These are phyloP conservation scores for Pseudococcus jackbeardsleyi DNA, from an alignment of 2,888 invertebrate genomes.

Conservation along the genomic window DNA sequence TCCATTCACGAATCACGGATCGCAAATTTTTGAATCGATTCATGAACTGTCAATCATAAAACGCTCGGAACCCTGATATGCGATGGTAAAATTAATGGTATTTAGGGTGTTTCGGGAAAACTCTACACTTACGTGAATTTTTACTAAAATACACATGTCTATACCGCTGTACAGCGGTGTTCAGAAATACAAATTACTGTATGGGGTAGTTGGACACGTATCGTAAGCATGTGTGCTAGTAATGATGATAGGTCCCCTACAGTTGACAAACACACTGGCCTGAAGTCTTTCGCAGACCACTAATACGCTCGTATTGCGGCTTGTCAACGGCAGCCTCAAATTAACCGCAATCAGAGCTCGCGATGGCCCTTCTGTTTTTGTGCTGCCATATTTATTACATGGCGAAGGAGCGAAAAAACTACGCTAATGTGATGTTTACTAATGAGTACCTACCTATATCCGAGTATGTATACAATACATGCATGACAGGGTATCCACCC, in stretches of 20 bases:
- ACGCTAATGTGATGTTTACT: slow-evolving; percentile 8
- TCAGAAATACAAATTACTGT: not conserved
- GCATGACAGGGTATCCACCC: not conserved
- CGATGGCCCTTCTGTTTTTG: slow-evolving; percentile 46
- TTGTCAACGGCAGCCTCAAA: slow-evolving; percentile 63
- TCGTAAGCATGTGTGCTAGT: not conserved
- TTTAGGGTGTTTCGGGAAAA: too few relatives aligned
- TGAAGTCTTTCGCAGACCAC: not conserved
- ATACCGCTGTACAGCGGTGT: slow-evolving; percentile 30
- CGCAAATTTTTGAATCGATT: too few relatives aligned
- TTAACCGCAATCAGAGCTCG: slow-evolving; percentile 63
- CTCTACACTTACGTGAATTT: too few relatives aligned
- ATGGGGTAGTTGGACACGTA: not conserved
- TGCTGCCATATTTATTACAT: not conserved
- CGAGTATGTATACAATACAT: not conserved
- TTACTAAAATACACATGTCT: slow-evolving; percentile 52
- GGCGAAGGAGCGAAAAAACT: not conserved
- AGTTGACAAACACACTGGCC: slow-evolving; percentile 16
- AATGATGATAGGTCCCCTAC: not conserved
- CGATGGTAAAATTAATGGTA: too few relatives aligned
- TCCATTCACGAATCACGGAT: too few relatives aligned
- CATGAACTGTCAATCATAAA: too few relatives aligned
- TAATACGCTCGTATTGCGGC: not conserved
- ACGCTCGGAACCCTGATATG: too few relatives aligned
- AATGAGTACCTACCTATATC: slow-evolving; percentile 52